Evolutionary conservation across 2,797 vertebrate species (phyloP).

Genomic region (Paratrypauchen microcephalus): DNA sequence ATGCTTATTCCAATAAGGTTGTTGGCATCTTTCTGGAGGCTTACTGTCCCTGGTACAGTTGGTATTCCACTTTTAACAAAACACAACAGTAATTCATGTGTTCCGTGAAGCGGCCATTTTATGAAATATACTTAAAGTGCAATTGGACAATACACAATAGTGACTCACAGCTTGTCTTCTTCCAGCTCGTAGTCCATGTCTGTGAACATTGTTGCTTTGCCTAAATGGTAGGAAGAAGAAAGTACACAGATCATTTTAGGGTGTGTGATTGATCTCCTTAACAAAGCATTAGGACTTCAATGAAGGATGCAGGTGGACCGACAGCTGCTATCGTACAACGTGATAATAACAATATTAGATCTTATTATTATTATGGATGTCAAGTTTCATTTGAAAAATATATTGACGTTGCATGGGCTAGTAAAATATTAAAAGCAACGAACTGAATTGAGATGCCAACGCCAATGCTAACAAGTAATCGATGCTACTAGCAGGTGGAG

Average conservation of each 20-base stretch:
- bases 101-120: neutral
- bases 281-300: neutral
- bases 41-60: constrained; percentile 93
- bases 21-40: constrained; percentile 90
- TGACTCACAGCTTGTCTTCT: constrained; percentile 96
- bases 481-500: constrained; percentile 22
- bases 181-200: constrained; percentile 97
- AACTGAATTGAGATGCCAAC: constrained; percentile 15
- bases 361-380: no score
- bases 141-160: neutral
- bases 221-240: constrained; percentile 1
- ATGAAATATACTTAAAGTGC: neutral
- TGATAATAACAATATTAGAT: neutral
- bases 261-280: neutral
- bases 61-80: constrained; percentile 86
- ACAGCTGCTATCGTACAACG: neutral
- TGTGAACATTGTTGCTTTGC: constrained; percentile 82
- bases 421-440: neutral
- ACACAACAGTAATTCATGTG: neutral
- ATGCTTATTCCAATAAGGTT: constrained; percentile 98
- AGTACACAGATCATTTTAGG: no score
- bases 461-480: neutral
- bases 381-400: neutral
- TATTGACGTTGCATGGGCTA: neutral
- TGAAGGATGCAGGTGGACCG: neutral